Conservation (phyloP, 2,888 invertebrate genomes). For the Euspilapteryx auroguttella region DNA sequence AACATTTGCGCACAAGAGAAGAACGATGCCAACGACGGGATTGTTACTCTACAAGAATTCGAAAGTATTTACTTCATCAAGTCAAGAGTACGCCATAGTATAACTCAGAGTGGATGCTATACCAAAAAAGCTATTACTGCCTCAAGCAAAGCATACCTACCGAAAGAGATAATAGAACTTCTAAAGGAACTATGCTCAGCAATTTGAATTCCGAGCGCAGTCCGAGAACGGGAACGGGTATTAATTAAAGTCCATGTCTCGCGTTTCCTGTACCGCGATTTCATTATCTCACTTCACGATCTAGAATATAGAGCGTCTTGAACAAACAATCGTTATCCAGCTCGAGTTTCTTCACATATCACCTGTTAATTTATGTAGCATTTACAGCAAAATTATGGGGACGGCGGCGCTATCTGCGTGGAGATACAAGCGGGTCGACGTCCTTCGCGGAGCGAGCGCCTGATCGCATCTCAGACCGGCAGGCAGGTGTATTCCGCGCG, state of each 20-base stretch:
- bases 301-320: slow-evolving; percentile 18
- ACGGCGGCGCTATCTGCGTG: slow-evolving; percentile 27
- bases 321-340: slow-evolving; percentile 15
- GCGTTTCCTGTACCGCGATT: slow-evolving; percentile 15
- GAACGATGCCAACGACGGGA: too few relatives aligned
- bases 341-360: slow-evolving; percentile 31
- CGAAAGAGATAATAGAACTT: slow-evolving; percentile 5
- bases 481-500: slow-evolving; percentile 37
- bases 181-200: slow-evolving; percentile 5
- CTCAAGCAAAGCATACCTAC: too few relatives aligned
- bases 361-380: slow-evolving; percentile 42
- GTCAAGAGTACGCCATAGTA: too few relatives aligned
- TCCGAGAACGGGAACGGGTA: slow-evolving; percentile 4
- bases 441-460: slow-evolving; percentile 18
- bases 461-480: slow-evolving; percentile 23
- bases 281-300: slow-evolving; percentile 23
- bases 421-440: slow-evolving; percentile 40
- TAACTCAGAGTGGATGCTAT: too few relatives aligned
- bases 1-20: too few relatives aligned
- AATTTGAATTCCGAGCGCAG: slow-evolving; percentile 5
- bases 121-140: too few relatives aligned
- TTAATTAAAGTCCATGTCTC: slow-evolving; percentile 8
- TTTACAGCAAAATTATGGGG: slow-evolving; percentile 36
- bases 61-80: too few relatives aligned
- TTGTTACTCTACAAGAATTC: too few relatives aligned